A percentile compares a stretch with the other conserved stretches of the same genome.
Conservation (phyloP, 2,888 invertebrate species). For the Belgica antarctica region DNA sequence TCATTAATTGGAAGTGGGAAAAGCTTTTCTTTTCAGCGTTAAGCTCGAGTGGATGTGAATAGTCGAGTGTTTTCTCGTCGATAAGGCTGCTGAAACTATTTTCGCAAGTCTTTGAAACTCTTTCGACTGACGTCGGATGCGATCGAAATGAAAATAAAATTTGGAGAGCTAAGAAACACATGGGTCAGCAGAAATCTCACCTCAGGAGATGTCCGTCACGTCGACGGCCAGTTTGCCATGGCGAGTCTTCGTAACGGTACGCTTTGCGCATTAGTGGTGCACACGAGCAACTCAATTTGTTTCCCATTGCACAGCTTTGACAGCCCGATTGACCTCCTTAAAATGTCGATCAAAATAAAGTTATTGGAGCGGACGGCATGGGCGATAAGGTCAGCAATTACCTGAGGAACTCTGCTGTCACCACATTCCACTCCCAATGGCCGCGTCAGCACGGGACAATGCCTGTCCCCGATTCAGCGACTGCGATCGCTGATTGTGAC, state of each 20-base stretch:
- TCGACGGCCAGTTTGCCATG: conserved; percentile 86
- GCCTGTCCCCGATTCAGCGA: conserved; percentile 73
- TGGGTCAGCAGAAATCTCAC: conserved; percentile 60
- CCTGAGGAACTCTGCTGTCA: conserved; percentile 76
- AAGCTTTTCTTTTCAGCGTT: background rate
- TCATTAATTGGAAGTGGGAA: conserved; percentile 34
- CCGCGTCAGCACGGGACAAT: conserved; percentile 65
- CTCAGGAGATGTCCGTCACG: conserved; percentile 85
- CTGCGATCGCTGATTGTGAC: conserved; percentile 71
- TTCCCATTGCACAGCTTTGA: conserved; percentile 80
- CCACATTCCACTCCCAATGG: conserved; percentile 62
- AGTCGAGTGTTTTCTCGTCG: background rate
- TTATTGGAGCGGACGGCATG: conserved; percentile 16
- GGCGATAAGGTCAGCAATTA: conserved; percentile 48
- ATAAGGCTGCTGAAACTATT: conserved; percentile 20
- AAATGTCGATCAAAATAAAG: conserved; percentile 28
- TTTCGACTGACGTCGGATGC: no score
- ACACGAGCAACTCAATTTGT: conserved; percentile 95
- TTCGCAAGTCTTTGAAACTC: no score
- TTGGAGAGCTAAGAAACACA: no score
- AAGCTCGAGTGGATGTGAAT: background rate
- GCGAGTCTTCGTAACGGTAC: conserved; percentile 94
- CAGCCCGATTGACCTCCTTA: conserved; percentile 55
- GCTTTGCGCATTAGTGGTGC: conserved; percentile 95
- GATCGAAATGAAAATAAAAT: no score